phyloP scores from a whole-genome alignment of 2,888 invertebrate genomes.

The Chaetogeoica ovagalla region DNA sequence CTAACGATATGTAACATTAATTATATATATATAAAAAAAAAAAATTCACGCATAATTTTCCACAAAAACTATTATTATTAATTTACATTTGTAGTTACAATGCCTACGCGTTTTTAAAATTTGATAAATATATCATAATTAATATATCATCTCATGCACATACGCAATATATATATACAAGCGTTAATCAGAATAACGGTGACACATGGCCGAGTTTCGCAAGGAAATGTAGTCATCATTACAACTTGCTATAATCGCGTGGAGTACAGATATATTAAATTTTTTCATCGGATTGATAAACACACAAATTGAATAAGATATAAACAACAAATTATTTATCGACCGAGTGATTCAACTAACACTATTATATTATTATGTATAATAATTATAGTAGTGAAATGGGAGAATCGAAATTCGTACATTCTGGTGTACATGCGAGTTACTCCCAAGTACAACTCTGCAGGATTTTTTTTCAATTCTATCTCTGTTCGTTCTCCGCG shows the following conservation, averaged over 20 bases:
- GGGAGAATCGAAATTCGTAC: too few relatives aligned
- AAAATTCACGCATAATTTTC: background rate
- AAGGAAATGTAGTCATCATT: background rate
- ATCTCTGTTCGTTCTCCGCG: too few relatives aligned
- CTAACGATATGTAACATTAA: background rate
- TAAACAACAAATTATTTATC: too few relatives aligned
- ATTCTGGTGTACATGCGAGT: too few relatives aligned
- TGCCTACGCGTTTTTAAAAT: background rate
- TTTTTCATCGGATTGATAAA: background rate
- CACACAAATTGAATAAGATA: too few relatives aligned
- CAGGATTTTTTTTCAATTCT: too few relatives aligned
- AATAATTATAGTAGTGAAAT: too few relatives aligned
- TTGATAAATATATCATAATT: background rate
- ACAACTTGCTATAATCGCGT: background rate
- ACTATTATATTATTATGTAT: too few relatives aligned
- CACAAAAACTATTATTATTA: background rate
- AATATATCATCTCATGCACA: too few relatives aligned
- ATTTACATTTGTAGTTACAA: background rate
- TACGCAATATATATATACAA: conserved; percentile 19
- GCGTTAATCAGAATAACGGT: conserved; percentile 27
- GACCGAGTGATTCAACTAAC: too few relatives aligned
- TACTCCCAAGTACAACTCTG: too few relatives aligned
- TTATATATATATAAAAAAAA: background rate
- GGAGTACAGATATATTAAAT: background rate
- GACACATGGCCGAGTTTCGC: background rate